phyloP scores from a whole-genome alignment of 2,113 vertebrate species.

The Bagarius yarrelli region DNA sequence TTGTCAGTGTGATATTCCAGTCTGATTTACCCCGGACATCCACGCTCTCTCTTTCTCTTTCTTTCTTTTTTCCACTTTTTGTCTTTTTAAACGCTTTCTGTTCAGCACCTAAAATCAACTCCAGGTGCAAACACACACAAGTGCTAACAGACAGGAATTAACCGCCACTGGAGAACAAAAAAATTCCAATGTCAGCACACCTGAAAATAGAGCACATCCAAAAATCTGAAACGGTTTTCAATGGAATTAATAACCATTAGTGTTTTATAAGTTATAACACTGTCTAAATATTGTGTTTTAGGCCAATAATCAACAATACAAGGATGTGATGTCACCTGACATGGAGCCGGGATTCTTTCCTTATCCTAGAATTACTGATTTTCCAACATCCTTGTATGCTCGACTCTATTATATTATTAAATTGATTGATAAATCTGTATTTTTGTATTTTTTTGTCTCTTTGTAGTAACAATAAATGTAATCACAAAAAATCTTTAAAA shows the following conservation, averaged over 20 bases:
- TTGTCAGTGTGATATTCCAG: not conserved
- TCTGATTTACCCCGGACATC: no score
- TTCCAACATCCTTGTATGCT: no score
- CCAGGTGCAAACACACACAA: conserved; percentile 57
- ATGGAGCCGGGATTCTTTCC: not conserved
- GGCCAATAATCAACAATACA: not conserved
- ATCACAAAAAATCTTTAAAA: no score
- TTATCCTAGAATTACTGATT: no score
- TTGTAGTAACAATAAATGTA: no score
- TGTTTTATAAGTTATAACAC: not conserved
- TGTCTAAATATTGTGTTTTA: no score
- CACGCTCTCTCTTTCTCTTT: not conserved
- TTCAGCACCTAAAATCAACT: not conserved
- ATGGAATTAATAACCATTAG: not conserved
- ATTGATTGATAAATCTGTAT: no score
- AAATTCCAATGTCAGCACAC: not conserved
- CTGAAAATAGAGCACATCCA: not conserved
- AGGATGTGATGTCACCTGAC: not conserved
- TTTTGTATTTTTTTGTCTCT: no score
- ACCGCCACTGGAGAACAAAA: not conserved
- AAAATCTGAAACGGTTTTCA: not conserved
- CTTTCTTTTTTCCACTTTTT: not conserved
- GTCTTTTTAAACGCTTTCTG: conserved; percentile 3
- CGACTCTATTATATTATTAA: no score
- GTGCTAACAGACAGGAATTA: conserved; percentile 62